These are phyloP conservation scores for Fistularia tabacaria DNA, from an alignment of 2,797 vertebrate genomes.

Conservation along the genomic window DNA sequence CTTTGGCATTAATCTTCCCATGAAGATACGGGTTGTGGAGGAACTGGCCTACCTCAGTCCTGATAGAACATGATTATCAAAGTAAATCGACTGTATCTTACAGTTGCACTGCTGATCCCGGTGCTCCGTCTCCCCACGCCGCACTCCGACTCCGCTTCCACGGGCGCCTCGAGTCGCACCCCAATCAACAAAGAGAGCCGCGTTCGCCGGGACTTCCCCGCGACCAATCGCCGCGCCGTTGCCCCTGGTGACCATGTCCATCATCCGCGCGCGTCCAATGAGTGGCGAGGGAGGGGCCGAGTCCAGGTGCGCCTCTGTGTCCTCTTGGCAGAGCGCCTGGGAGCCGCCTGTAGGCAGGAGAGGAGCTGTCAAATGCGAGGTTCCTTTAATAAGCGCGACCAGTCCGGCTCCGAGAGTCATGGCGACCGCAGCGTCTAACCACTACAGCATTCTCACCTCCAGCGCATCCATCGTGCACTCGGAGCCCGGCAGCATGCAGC, in stretches of 20 bases:
- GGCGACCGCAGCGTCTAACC: slow-evolving; percentile 98
- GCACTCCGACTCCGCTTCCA: slow-evolving; percentile 71
- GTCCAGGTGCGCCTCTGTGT: slow-evolving; percentile 83
- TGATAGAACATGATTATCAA: slow-evolving; percentile 45
- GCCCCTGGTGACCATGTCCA: slow-evolving; percentile 85
- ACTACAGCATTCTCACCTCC: slow-evolving; percentile 96
- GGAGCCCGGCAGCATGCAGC: slow-evolving; percentile 93
- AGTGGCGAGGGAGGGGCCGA: slow-evolving; percentile 75
- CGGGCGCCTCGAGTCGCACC: slow-evolving; percentile 68
- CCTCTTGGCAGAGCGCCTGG: slow-evolving; percentile 82
- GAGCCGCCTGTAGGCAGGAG: slow-evolving; percentile 84
- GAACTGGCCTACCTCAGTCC: slow-evolving; percentile 20
- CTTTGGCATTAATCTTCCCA: no score
- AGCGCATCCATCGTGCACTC: slow-evolving; percentile 93
- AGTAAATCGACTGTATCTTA: slow-evolving; percentile 69
- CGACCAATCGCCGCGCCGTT: slow-evolving; percentile 80
- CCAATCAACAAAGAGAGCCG: slow-evolving; percentile 67
- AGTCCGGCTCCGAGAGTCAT: slow-evolving; percentile 96
- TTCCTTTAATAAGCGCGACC: slow-evolving; percentile 88
- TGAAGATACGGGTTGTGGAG: no score
- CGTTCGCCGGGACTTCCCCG: slow-evolving; percentile 66
- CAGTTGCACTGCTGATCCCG: slow-evolving; percentile 64
- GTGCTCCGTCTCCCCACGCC: slow-evolving; percentile 69
- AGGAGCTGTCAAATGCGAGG: slow-evolving; percentile 95
- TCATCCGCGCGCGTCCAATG: slow-evolving; percentile 82